Evolutionary conservation across 1,140 invertebrate genomes (phyloP), one percentile per base, ranked within the genome.

Genomic region (Scaptomyza graminum): DNA sequence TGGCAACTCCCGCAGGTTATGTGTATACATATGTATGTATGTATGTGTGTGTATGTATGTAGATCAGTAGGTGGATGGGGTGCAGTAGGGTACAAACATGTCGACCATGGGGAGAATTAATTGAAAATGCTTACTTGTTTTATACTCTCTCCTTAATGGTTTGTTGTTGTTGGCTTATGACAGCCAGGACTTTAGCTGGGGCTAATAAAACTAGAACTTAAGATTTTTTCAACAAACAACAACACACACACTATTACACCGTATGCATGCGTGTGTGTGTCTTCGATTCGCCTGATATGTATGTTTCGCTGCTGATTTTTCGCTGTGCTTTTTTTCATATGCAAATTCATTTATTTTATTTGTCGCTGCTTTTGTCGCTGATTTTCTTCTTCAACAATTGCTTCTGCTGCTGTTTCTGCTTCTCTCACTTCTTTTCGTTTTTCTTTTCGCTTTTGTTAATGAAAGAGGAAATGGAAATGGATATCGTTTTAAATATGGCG

Each of bases 331-430:
- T 67, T 68, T 62, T 46, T n/a, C n/a, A 65, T 68, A 73, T 73
- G 70, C 70, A 73, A 73, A 73, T 73, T 73, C 64, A 73, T 73
- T 68, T 68, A 72, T 72, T 68, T 50, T 73, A 68, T 73, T n/a
- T n/a, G n/a, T n/a, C n/a, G n/a, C n/a, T 51, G 64, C 70, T 72
- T 67, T 66, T 62, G 64, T 68, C 34, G 64, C 57, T 68, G 68
- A 65, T 72, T 72, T 72, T 67, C 64, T 72, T 67, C 64, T 73
- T 59, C 34, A 43, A 41, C 50, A 56, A 63, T 66, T 59, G 52
- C 54, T 71, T 59, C 28, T 71, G 54, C 16, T 31, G 39, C 50
- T 70, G 59, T 13, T 66, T 47, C 28, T 63, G 43, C 37, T 22
- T 57, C 47, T 66, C 55, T 60, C 49, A 61, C 25, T 52, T 70